A percentile compares a stretch with the other conserved stretches of the same genome.
phyloP scores from a whole-genome alignment of 35 echinoderm and acorn worm genomes.

The Holothuria glaberrima region DNA sequence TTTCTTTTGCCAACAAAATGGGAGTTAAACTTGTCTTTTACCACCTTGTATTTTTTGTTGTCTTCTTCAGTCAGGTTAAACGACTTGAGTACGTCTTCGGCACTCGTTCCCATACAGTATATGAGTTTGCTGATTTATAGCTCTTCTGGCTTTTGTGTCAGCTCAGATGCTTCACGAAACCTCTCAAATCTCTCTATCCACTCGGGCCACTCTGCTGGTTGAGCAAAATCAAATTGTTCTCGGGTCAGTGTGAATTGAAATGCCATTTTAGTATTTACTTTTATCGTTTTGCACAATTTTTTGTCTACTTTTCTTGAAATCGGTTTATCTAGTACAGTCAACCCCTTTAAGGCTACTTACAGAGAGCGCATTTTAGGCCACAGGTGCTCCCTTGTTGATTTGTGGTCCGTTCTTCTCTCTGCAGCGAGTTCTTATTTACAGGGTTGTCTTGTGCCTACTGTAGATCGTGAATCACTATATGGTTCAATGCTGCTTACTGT shows the following conservation, averaged over 20 bases:
- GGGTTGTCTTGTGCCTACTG: too few species aligned
- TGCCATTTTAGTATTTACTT: too few species aligned
- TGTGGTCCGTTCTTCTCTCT: too few species aligned
- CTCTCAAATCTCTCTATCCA: conserved; percentile 59
- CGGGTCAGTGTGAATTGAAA: background rate
- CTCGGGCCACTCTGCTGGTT: conserved; percentile 39
- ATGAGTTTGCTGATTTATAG: conserved; percentile 20
- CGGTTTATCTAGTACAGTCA: too few species aligned
- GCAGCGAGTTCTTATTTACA: too few species aligned
- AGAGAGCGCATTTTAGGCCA: too few species aligned
- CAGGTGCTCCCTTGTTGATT: too few species aligned
- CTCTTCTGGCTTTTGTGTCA: background rate
- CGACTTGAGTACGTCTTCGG: background rate
- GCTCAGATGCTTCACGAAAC: background rate
- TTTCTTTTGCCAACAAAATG: background rate
- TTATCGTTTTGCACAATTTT: background rate
- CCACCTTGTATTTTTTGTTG: background rate
- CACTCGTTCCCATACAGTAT: background rate
- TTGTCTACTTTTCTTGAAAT: background rate
- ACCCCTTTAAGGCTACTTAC: too few species aligned
- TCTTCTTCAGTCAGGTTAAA: background rate
- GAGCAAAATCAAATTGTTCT: background rate
- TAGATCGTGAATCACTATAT: too few species aligned
- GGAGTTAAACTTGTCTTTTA: background rate
- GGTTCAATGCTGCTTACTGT: too few species aligned